Evolutionary conservation across 1,140 invertebrate genomes (phyloP).

Genomic region (Anoplophora glabripennis): DNA sequence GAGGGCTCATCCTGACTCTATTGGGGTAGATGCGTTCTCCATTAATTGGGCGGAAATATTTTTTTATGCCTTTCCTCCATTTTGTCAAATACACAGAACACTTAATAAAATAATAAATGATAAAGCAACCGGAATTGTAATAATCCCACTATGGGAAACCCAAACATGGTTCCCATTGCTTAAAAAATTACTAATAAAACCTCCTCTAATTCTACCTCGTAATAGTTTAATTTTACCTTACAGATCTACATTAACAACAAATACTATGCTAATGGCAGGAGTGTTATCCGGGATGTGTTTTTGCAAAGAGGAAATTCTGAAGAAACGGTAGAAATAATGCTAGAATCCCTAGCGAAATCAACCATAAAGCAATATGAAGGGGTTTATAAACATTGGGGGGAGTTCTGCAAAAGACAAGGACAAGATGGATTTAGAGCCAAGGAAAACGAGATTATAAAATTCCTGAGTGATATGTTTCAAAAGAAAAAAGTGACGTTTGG

Average conservation of each 20-base stretch:
- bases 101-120: not conserved
- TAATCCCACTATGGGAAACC: not conserved
- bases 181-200: constrained; percentile 2
- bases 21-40: too few relatives aligned
- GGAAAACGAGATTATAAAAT: too few relatives aligned
- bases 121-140: too few relatives aligned
- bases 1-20: not conserved
- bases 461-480: too few relatives aligned
- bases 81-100: not conserved
- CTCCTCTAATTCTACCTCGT: not conserved
- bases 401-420: too few relatives aligned
- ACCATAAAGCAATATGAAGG: too few relatives aligned
- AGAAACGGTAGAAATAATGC: not conserved
- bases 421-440: too few relatives aligned
- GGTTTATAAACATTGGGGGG: too few relatives aligned
- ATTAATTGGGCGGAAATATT: not conserved
- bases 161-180: constrained; percentile 8
- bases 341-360: not conserved
- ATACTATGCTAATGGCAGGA: not conserved
- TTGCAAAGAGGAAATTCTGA: too few relatives aligned
- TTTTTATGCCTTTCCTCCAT: constrained; percentile 6
- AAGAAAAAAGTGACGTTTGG: too few relatives aligned
- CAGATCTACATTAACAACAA: too few relatives aligned
- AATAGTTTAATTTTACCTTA: not conserved
- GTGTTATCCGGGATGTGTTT: too few relatives aligned